phyloP scores from a whole-genome alignment of 2,797 vertebrate species.

The Miichthys miiuy region DNA sequence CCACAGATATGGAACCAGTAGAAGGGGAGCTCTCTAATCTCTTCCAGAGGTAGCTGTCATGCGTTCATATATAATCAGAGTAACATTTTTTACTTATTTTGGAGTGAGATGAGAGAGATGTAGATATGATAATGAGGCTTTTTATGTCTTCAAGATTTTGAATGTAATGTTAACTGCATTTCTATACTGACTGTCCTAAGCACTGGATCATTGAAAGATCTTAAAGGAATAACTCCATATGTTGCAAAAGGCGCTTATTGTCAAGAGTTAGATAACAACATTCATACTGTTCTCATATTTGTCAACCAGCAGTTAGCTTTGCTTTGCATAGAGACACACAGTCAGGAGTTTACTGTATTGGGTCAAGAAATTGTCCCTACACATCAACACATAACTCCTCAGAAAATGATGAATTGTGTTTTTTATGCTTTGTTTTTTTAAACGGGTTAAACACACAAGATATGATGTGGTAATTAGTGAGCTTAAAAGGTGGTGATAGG shows the following conservation, averaged over 20 bases:
- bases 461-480: not conserved
- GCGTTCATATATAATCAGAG: conserved; percentile 43
- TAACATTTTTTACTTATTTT: conserved; percentile 34
- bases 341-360: not conserved
- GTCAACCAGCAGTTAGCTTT: conserved; percentile 3
- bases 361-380: not conserved
- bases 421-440: not conserved
- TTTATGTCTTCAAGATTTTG: conserved; percentile 25
- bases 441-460: not conserved
- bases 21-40: conserved; percentile 52
- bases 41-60: conserved; percentile 58
- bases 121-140: conserved; percentile 45
- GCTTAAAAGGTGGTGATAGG: not conserved
- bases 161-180: conserved; percentile 19
- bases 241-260: not conserved
- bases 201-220: conserved; percentile 16
- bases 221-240: conserved; percentile 1
- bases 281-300: not conserved
- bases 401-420: not conserved
- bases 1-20: conserved; percentile 51
- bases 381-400: not conserved
- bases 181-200: conserved; percentile 13
- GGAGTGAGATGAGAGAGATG: conserved; percentile 60
- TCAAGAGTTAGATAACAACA: conserved; percentile 1
- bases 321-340: not conserved